phyloP scores from a whole-genome alignment of 1,140 invertebrate genomes.

The Ips nitidus region DNA sequence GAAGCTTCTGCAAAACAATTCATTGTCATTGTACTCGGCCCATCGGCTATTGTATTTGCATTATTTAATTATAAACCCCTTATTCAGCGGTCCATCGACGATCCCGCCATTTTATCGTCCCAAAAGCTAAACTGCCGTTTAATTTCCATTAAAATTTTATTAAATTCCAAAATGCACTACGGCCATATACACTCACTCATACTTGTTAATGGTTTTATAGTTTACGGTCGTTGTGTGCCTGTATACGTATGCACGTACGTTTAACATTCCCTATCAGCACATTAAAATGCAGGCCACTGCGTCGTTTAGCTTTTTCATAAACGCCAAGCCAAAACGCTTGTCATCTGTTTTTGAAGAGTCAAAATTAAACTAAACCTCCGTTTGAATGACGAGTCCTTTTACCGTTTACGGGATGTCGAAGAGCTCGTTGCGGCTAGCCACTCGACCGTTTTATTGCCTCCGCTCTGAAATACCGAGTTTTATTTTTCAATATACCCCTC shows the following conservation, averaged over 20 bases:
- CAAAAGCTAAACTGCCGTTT: slow-evolving; percentile 1
- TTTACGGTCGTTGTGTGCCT: background rate
- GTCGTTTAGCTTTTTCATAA: too few relatives aligned
- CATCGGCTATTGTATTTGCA: slow-evolving; percentile 3
- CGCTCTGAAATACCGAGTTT: slow-evolving; percentile 8
- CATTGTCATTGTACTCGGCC: background rate
- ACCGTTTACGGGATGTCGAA: background rate
- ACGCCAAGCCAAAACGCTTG: background rate
- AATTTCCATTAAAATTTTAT: slow-evolving; percentile 7
- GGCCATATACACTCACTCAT: background rate
- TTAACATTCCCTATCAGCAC: too few relatives aligned
- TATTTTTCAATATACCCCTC: slow-evolving; percentile 9
- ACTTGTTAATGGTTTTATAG: slow-evolving; percentile 5
- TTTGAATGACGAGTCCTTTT: slow-evolving; percentile 8
- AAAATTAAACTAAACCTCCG: slow-evolving; percentile 3
- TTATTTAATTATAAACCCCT: slow-evolving; percentile 7
- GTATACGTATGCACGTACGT: too few relatives aligned
- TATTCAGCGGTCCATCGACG: slow-evolving; percentile 1
- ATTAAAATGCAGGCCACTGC: too few relatives aligned
- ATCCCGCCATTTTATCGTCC: slow-evolving; percentile 2
- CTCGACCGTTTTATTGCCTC: slow-evolving; percentile 19
- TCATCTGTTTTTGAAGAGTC: background rate
- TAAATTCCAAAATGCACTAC: background rate
- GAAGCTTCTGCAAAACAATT: background rate
- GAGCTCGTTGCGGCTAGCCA: slow-evolving; percentile 6